Evolutionary conservation across 2,797 vertebrate genomes (phyloP).

Genomic region (Squalus acanthias): DNA sequence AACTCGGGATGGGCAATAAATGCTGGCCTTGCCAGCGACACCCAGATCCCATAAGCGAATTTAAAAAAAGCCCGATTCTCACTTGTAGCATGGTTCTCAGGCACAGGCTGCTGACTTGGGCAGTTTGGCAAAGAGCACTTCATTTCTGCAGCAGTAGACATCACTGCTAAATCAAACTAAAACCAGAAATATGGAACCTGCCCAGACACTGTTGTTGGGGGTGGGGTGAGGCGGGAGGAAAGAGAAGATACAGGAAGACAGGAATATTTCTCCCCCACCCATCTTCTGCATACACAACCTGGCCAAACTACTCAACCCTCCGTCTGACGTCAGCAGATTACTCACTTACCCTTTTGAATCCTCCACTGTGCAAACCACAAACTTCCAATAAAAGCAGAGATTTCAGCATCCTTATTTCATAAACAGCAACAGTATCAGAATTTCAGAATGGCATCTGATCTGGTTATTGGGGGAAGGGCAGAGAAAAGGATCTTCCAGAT

Average conservation of each 20-base stretch:
- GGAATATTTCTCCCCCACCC: too few relatives aligned
- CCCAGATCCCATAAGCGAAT: too few relatives aligned
- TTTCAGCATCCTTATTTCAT: not conserved
- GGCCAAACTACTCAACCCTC: too few relatives aligned
- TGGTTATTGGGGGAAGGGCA: not conserved
- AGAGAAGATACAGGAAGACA: too few relatives aligned
- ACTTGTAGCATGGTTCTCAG: not conserved
- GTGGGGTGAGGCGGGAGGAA: too few relatives aligned
- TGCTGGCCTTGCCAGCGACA: too few relatives aligned
- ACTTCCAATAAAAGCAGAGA: not conserved
- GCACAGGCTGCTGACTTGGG: not conserved
- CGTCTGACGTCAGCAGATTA: too few relatives aligned
- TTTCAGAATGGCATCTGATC: not conserved
- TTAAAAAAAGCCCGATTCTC: too few relatives aligned
- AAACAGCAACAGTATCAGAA: not conserved
- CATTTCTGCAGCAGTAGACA: not conserved
- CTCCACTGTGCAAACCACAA: not conserved
- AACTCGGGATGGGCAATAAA: too few relatives aligned
- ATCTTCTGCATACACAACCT: too few relatives aligned
- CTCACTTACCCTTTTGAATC: not conserved
- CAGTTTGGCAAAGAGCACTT: not conserved
- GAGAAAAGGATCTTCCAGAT: too few relatives aligned
- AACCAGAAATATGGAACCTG: not conserved
- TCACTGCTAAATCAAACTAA: not conserved
- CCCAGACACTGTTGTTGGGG: not conserved